These are phyloP conservation scores for Borostomias antarcticus DNA, from an alignment of 2,797 vertebrate species.

Conservation along the genomic window DNA sequence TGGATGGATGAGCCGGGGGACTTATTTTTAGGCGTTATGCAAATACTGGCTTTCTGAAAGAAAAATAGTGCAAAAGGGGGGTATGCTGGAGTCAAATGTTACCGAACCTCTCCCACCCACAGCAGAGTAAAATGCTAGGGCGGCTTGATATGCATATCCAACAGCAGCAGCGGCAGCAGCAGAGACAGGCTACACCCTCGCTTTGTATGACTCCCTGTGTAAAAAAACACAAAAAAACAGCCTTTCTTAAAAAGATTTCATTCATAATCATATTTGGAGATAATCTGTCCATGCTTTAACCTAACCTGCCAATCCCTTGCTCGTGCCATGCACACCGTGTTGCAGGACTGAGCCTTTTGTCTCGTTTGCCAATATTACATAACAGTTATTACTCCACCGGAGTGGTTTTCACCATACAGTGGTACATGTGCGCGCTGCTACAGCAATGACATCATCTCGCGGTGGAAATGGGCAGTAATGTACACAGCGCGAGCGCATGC, in stretches of 20 bases:
- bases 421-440: constrained; percentile 68
- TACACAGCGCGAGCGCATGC: constrained; percentile 50
- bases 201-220: too few species aligned
- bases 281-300: too few species aligned
- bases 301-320: constrained; percentile 28
- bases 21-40: constrained; percentile 27
- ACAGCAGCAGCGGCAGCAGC: neutral
- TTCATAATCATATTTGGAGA: neutral
- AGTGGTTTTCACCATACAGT: constrained; percentile 47
- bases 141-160: neutral
- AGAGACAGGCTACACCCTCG: too few species aligned
- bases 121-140: constrained; percentile 5
- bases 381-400: constrained; percentile 74
- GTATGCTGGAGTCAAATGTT: constrained; percentile 43
- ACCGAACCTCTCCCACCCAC: constrained; percentile 45
- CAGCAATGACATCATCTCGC: constrained; percentile 79
- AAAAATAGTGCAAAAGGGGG: constrained; percentile 22
- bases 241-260: too few species aligned
- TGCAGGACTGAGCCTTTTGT: constrained; percentile 56
- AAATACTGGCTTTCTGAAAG: constrained; percentile 23
- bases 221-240: too few species aligned
- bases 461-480: constrained; percentile 38
- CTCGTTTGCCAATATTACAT: constrained; percentile 62
- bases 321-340: constrained; percentile 34
- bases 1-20: neutral